Base-by-base conservation (phyloP, 2,888 invertebrate species). In the Dione juno region DNA sequence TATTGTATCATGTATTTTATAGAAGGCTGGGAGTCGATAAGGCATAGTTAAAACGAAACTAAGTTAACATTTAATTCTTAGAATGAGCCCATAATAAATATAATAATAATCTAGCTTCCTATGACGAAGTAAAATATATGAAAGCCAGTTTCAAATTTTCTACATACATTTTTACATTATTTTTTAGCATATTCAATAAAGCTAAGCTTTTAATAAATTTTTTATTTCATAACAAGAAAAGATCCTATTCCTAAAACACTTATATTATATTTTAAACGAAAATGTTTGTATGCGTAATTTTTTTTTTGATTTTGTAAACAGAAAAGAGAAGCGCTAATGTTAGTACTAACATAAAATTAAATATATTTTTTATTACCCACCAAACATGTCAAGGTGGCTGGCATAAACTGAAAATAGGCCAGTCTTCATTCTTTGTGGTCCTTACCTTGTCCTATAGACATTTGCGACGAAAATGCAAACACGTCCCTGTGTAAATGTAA, bases 311-410 rank as follows among this genome's bases (percentile, higher is more conserved):
- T 37, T 57, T 37, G 9, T 37, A 16, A 57, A 16, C 16, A 14
- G 16, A 54, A 35, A 0, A 5, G 9, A 50, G 11, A 19, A 19
- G 5, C 5, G 16, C 37, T 57, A 57, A 37, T 57, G 6, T n/a
- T n/a, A n/a, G n/a, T n/a, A n/a, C n/a, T 37, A 57, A 57, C n/a
- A 54, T 54, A n/a, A 35, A 35, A 35, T 54, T 21, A 19, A 43
- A 50, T 11, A 52, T 43, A n/a, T 28, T 58, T 59, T 59, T 67
- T 61, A 67, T 41, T 16, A 61, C 28, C 50, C 13, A 48, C 19
- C 16, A 52, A 67, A 21, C 48, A 59, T 59, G 67, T 67, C 67
- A 67, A 67, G 67, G 67, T 41, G 50, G 10, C 48, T 52, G 40
- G 19, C 52, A 41, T 28, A 35, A 67, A 61, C 35, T 52, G 67